Percentiles rank a stretch among this genome's conserved stretches.
These are phyloP conservation scores for Hafferia zeledoni DNA, from an alignment of 2,797 vertebrate genomes.

Conservation along the genomic window DNA sequence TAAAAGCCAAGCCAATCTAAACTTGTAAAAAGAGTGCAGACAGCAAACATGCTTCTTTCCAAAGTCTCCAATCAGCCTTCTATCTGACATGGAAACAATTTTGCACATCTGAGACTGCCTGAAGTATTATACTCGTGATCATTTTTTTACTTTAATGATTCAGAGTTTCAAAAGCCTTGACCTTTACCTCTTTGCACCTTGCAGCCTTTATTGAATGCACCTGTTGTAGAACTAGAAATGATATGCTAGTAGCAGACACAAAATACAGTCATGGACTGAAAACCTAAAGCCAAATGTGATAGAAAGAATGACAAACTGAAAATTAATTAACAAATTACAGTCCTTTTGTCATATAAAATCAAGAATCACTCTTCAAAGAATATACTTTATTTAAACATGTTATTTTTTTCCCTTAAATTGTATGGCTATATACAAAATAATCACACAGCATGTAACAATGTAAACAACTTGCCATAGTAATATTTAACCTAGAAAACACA, in stretches of 20 bases:
- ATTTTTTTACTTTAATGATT: background rate
- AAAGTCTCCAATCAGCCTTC: background rate
- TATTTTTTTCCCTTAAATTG: background rate
- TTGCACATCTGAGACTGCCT: background rate
- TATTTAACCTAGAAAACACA: background rate
- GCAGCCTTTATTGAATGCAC: background rate
- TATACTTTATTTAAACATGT: background rate
- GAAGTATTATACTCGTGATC: background rate
- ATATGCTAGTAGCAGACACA: background rate
- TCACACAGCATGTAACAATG: too few relatives aligned
- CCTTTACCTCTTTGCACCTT: background rate
- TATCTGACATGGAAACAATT: constrained; percentile 23
- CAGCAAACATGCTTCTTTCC: background rate
- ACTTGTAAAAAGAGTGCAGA: background rate
- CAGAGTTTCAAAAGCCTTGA: background rate
- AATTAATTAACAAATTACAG: background rate
- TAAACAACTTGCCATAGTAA: background rate
- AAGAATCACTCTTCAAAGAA: background rate
- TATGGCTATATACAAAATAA: background rate
- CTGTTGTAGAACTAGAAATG: background rate
- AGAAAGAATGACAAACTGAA: background rate
- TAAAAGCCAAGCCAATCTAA: background rate
- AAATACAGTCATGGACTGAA: background rate
- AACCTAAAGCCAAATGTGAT: background rate
- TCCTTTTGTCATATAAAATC: background rate